Conservation (phyloP, 2,888 invertebrate genomes). For the Ferrisia virgata region DNA sequence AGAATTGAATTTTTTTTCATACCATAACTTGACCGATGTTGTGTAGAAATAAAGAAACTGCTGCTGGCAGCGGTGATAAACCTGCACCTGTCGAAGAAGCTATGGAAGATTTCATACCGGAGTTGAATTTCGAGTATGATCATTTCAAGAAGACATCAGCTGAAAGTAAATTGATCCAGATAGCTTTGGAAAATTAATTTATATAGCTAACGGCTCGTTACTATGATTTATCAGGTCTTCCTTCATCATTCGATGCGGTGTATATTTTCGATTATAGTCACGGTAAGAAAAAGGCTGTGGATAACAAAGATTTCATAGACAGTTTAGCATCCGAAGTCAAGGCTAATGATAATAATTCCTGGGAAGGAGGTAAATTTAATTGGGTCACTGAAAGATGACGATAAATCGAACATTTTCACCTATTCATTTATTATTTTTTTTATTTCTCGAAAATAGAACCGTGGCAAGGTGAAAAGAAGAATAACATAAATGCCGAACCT, state of each 20-base stretch:
- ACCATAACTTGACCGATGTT: neutral
- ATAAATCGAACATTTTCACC: neutral
- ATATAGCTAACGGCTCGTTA: no score
- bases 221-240: constrained; percentile 17
- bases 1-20: neutral
- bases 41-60: neutral
- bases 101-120: neutral
- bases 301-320: neutral
- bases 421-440: neutral
- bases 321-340: neutral
- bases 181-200: neutral
- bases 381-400: neutral
- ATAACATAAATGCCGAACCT: neutral
- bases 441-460: neutral
- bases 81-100: neutral
- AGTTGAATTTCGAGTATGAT: constrained; percentile 15
- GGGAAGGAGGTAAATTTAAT: constrained; percentile 13
- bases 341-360: neutral
- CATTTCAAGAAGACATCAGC: constrained; percentile 18
- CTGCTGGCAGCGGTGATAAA: neutral
- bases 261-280: constrained; percentile 50
- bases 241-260: constrained; percentile 49
- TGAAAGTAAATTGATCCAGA: neutral
- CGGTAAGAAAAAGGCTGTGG: constrained; percentile 45
- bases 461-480: neutral